Percentiles rank a stretch among this genome's conserved stretches.
These are phyloP conservation scores for Scaptomyza flava DNA, from an alignment of 2,888 invertebrate species.

Conservation along the genomic window DNA sequence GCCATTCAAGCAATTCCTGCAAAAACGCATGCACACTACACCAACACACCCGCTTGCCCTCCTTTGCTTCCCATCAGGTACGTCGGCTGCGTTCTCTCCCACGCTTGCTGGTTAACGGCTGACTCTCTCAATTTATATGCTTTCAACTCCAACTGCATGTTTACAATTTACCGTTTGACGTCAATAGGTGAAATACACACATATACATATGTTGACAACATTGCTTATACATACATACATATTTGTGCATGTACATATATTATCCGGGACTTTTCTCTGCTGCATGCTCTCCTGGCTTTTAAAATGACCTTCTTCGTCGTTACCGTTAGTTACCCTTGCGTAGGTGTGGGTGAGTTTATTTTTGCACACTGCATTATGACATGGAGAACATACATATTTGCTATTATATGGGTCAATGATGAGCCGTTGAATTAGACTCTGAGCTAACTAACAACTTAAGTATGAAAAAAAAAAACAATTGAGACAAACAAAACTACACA, in stretches of 20 bases:
- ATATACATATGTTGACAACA: neutral
- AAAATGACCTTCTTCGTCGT: conserved; percentile 22
- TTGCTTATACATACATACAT: no score
- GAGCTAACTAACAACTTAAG: neutral
- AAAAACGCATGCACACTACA: conserved; percentile 1
- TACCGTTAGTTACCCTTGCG: conserved; percentile 1
- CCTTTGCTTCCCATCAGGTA: neutral
- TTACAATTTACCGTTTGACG: conserved; percentile 36
- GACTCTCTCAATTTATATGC: conserved; percentile 4
- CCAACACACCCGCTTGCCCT: neutral
- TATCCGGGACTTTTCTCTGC: conserved; percentile 23
- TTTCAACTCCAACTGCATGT: conserved; percentile 26
- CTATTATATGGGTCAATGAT: conserved; percentile 43
- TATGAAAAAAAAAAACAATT: neutral
- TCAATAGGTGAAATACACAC: conserved; percentile 18
- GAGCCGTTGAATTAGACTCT: neutral
- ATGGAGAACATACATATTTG: conserved; percentile 30
- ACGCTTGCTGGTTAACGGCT: conserved; percentile 6
- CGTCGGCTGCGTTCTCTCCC: conserved; percentile 3
- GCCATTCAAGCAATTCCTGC: no score
- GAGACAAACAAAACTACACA: neutral
- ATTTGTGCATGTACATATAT: neutral
- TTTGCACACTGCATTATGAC: conserved; percentile 4
- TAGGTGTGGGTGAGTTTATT: neutral
- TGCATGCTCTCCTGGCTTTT: conserved; percentile 14